Conservation (phyloP, 2,888 invertebrate genomes). For the Drosophila atripex region DNA sequence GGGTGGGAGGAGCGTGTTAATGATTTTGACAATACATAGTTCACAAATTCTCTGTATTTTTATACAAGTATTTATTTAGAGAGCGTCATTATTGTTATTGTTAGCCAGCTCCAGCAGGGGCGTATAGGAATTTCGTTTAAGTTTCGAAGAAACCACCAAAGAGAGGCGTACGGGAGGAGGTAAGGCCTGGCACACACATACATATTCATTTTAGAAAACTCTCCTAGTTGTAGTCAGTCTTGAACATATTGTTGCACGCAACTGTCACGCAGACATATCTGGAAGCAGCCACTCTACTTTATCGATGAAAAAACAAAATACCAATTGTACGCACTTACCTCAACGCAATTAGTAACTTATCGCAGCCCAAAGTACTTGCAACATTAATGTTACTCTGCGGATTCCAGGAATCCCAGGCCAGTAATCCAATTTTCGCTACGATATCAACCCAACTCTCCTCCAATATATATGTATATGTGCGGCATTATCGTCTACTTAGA, state of each 20-base stretch:
- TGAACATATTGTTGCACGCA: conserved; percentile 30
- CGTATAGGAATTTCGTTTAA: conserved; percentile 6
- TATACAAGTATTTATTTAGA: conserved; percentile 72
- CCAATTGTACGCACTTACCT: conserved; percentile 41
- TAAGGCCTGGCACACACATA: conserved; percentile 41
- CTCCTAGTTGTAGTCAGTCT: conserved; percentile 30
- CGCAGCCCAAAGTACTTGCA: conserved; percentile 47
- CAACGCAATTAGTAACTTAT: conserved; percentile 32
- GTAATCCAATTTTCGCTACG: conserved; percentile 1
- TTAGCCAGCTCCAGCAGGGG: conserved; percentile 42
- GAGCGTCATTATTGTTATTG: conserved; percentile 54
- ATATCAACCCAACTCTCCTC: conserved; percentile 27
- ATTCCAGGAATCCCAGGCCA: conserved; percentile 6
- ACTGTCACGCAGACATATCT: conserved; percentile 56
- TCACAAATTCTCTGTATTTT: conserved; percentile 72
- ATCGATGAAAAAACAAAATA: neutral
- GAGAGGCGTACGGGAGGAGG: conserved; percentile 17
- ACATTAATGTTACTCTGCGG: conserved; percentile 8
- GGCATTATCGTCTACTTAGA: conserved; percentile 38
- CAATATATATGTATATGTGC: conserved; percentile 29
- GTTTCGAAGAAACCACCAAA: conserved; percentile 42
- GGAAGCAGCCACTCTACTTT: conserved; percentile 35
- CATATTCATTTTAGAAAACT: conserved; percentile 24
- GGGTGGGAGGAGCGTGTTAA: conserved; percentile 53
- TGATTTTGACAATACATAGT: conserved; percentile 70